Base-by-base conservation (phyloP, 2,888 invertebrate species). In the Tupiocoris notatus region DNA sequence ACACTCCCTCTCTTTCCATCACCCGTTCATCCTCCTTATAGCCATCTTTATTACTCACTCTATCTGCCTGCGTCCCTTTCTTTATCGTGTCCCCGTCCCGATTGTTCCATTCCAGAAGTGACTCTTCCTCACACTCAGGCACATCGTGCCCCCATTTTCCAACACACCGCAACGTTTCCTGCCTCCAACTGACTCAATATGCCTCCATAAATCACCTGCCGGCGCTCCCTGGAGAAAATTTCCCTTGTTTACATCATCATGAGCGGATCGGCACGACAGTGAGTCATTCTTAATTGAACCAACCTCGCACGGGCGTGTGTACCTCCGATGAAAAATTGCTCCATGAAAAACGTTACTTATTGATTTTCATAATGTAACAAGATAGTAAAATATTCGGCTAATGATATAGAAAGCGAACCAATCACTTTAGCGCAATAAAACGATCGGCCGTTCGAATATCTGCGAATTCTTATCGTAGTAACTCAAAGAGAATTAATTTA, bases 141-240 rank as follows among this genome's bases (percentile, higher is more conserved):
- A 39, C 39, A 39, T 39, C 39, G 39, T 7, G 39, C 39, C n/a
- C n/a, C n/a, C n/a, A 12, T 7, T 39, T 39, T 12, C 39, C 39
- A 12, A 7, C 3, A 12, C 39, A 39, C 39, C 39, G 12, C 39
- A 39, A 39, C 39, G 39, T 39, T 39, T 39, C 18, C 57, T 1
- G 23, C 68, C 59, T 25, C 18, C 18, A 54, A 70, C 70, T 68
- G 70, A 70, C 58, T 59, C 70, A 70, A 59, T 70, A 59, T 58
- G 59, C 70, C 61, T 58, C 59, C 22, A 58, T 70, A 59, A 59
- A 59, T 70, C 70, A 59, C 25, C 18, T 17, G 12, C 39, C 57
- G 21, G 56, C 54, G 67, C 9, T 39, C 39, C 39, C 39, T 39
- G 39, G 39, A 39, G 39, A 39, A 39, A 22, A 67, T 57, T 67